Percentiles rank a stretch among this genome's conserved stretches.
phyloP scores from a whole-genome alignment of 2,797 vertebrate genomes.

The Periparus ater region DNA sequence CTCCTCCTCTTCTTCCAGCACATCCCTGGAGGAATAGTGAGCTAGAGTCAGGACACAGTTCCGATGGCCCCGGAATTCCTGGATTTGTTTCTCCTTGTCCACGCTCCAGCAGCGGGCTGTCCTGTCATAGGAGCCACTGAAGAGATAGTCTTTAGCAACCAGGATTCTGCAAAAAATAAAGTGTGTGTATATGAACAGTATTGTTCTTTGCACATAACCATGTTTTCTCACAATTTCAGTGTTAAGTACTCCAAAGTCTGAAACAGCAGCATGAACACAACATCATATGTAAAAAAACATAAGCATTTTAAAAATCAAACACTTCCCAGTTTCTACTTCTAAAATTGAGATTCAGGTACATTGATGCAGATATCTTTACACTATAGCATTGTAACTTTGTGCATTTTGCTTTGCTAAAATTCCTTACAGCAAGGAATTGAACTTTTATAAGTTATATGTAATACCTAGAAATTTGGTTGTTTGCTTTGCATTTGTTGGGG shows the following conservation, averaged over 20 bases:
- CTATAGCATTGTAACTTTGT: not conserved
- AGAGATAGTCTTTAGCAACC: slow-evolving; percentile 76
- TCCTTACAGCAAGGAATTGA: not conserved
- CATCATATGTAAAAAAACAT: no score
- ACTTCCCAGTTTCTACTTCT: not conserved
- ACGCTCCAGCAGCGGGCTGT: slow-evolving; percentile 80
- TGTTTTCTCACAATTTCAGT: not conserved
- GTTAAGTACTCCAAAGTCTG: not conserved
- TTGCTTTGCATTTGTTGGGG: fast-evolving
- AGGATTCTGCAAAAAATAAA: slow-evolving; percentile 72
- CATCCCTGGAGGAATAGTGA: slow-evolving; percentile 75
- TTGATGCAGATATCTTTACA: not conserved
- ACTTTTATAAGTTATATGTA: not conserved
- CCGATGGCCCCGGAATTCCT: slow-evolving; percentile 80
- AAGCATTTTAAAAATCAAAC: not conserved
- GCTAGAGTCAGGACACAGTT: slow-evolving; percentile 81
- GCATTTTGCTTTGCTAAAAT: not conserved
- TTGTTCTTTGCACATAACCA: not conserved
- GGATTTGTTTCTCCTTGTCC: slow-evolving; percentile 74
- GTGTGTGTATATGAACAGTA: not conserved
- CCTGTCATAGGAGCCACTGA: slow-evolving; percentile 82
- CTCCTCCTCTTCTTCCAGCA: slow-evolving; percentile 65
- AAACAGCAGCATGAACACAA: not conserved
- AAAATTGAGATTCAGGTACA: not conserved
- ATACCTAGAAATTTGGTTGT: not conserved